Evolutionary conservation across 2,888 invertebrate genomes (phyloP), one percentile per base, ranked within the genome.

Genomic region (Drosophila emarginata): DNA sequence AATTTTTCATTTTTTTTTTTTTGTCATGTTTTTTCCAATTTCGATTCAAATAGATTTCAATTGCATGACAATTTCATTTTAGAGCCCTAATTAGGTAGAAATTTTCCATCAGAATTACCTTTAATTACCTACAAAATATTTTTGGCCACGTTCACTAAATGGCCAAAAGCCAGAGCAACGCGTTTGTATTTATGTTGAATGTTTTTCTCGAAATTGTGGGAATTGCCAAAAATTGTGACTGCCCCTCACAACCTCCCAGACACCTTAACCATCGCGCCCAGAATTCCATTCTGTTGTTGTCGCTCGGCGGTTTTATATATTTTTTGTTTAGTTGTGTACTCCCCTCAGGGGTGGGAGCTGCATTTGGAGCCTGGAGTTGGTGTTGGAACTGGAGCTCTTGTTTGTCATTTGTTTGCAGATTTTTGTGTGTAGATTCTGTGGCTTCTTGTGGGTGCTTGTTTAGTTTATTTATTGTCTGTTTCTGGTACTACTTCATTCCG

Each of bases 371-470:
- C 9, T n/a, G 37, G n/a, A 39, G 39, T 39, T 39, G 39, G 39
- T 14, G 39, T 39, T 39, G 39, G 54, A 4, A 18, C 36, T 36
- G 28, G 18, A 36, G 66, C 85, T 87, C 73, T 87, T 80, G 87
- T 83, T 81, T 88, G 82, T 85, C 88, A 85, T 89, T 85, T 85
- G 84, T 77, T 87, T 82, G 86, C 89, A 89, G 84, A 85, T 85
- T 88, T 85, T 77, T 87, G 88, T 81, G 88, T 81, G 82, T 79
- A 85, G 77, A 88, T 88, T 87, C 71, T 89, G 88, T 69, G 84
- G 89, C 82, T 81, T 77, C 81, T 87, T 84, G 18, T 87, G 87
- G 45, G 65, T 76, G 85, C 72, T 74, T 80, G 76, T 87, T 83
- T 88, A 83, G 87, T 88, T 88, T 83, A 83, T 83, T 88, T 83